Percentiles rank a stretch among this genome's conserved stretches.
Evolutionary conservation across 2,888 invertebrate species (phyloP).

Genomic region (Ormyrus nitidulus): DNA sequence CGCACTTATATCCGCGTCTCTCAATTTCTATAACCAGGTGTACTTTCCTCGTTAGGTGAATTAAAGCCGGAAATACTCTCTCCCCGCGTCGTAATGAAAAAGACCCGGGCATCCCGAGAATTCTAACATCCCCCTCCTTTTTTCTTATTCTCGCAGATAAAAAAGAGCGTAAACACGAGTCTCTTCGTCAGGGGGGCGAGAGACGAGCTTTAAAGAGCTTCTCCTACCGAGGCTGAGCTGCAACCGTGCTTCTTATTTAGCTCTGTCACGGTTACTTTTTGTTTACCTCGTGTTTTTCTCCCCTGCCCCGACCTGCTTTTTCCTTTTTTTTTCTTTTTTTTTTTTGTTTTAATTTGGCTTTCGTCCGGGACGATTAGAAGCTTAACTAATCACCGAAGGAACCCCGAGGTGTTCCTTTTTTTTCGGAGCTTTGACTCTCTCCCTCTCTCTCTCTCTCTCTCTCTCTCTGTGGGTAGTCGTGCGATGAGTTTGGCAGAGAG

Average conservation of each 20-base stretch:
- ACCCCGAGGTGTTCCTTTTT: background rate
- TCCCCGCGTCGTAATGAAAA: conserved; percentile 29
- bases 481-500: conserved; percentile 27
- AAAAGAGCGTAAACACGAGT: no score
- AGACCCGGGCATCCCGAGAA: conserved; percentile 18
- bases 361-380: conserved; percentile 35
- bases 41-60: conserved; percentile 10
- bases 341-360: conserved; percentile 27
- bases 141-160: no score
- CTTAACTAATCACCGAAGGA: conserved; percentile 43
- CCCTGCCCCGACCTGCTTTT: background rate
- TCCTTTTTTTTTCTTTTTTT: conserved; percentile 6
- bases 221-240: background rate
- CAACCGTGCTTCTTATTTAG: conserved; percentile 31
- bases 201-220: background rate
- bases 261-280: conserved; percentile 36
- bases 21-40: background rate
- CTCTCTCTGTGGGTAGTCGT: background rate
- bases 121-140: background rate
- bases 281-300: conserved; percentile 1
- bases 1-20: background rate
- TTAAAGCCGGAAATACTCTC: conserved; percentile 5
- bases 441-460: background rate
- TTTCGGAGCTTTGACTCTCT: no score
- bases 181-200: background rate